Evolutionary conservation across 2,113 vertebrate species (phyloP).

Genomic region (Campylomormyrus tamandua): DNA sequence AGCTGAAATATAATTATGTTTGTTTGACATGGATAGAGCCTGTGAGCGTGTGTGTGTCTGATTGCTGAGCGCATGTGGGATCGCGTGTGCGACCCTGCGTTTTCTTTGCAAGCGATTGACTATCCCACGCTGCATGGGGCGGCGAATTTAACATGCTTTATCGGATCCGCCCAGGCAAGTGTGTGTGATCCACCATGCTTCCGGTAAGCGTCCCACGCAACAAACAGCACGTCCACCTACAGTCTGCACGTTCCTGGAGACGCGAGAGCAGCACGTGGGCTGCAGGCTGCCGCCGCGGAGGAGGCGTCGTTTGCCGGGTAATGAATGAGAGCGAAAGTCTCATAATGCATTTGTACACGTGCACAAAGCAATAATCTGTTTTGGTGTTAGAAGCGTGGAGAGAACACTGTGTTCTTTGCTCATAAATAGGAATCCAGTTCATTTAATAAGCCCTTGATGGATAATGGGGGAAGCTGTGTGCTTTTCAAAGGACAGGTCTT

Average conservation of each 20-base stretch:
- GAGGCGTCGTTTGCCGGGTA: not conserved
- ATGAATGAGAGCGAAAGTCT: not conserved
- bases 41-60: not conserved
- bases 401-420: not conserved
- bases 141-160: not conserved
- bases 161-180: not conserved
- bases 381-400: not conserved
- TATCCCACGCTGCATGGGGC: not conserved
- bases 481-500: not conserved
- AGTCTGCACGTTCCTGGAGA: not conserved
- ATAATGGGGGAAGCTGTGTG: not conserved
- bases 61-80: not conserved
- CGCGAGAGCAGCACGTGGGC: not conserved
- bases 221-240: not conserved
- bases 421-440: constrained; percentile 4
- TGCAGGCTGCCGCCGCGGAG: not conserved
- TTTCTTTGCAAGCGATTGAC: not conserved
- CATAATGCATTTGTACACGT: not conserved
- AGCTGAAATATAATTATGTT: not conserved
- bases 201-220: not conserved
- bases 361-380: not conserved
- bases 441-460: constrained; percentile 15
- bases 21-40: not conserved
- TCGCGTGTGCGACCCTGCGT: not conserved
- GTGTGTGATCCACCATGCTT: not conserved